These are phyloP conservation scores for Prunella fulvescens DNA, from an alignment of 2,113 vertebrate species.

Conservation along the genomic window DNA sequence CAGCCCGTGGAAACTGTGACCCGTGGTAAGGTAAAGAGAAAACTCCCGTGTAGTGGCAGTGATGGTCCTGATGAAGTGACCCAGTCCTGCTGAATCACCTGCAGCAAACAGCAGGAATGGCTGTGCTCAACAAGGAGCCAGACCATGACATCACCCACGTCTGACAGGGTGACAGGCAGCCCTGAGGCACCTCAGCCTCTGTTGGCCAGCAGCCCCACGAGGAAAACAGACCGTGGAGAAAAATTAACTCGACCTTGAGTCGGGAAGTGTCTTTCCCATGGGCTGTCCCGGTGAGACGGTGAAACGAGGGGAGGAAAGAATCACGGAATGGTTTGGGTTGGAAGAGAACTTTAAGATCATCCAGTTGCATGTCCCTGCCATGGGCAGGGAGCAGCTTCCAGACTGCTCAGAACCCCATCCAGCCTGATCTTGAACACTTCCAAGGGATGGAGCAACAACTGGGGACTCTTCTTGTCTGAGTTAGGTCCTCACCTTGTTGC, in stretches of 20 bases:
- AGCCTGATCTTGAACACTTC: background rate
- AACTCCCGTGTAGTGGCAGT: background rate
- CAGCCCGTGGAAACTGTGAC: background rate
- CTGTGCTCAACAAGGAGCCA: background rate
- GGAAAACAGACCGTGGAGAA: background rate
- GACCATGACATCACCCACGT: background rate
- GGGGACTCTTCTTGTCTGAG: background rate
- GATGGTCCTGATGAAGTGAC: background rate
- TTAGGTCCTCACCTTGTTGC: background rate
- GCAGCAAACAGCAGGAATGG: background rate
- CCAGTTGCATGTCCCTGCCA: background rate
- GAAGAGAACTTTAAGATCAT: background rate
- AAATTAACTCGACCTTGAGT: background rate
- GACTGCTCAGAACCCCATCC: background rate
- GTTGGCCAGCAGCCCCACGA: background rate
- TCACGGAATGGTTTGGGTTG: background rate
- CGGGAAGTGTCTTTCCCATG: background rate
- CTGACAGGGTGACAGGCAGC: background rate
- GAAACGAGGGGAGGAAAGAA: accelerated
- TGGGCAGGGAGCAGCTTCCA: background rate
- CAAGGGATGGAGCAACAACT: background rate
- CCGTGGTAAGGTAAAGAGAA: background rate
- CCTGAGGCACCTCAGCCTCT: background rate
- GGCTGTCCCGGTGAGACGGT: too few relatives aligned
- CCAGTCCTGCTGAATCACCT: background rate